A percentile compares a stretch with the other conserved stretches of the same genome.
Evolutionary conservation across 2,888 invertebrate genomes (phyloP).

Genomic region (Quadroppia sp.): DNA sequence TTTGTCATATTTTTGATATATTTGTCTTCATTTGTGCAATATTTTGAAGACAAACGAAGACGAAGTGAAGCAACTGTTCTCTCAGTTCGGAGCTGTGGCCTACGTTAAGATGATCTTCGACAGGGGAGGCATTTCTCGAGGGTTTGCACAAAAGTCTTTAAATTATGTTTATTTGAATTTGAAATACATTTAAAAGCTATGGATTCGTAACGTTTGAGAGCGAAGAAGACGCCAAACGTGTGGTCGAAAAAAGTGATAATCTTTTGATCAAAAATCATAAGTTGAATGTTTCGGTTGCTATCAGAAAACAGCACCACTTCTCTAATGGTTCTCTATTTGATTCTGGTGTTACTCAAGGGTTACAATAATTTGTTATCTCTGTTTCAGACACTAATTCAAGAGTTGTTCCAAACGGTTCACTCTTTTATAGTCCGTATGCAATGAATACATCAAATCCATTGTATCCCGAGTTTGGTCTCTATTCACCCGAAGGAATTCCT

Average conservation of each 20-base stretch:
- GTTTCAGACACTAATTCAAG: not conserved
- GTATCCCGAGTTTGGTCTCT: slow-evolving; percentile 20
- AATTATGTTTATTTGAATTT: not conserved
- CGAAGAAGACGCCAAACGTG: slow-evolving; percentile 74
- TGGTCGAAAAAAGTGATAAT: slow-evolving; percentile 67
- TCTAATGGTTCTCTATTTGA: slow-evolving; percentile 32
- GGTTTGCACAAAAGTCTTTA: slow-evolving; percentile 56
- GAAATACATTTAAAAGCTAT: slow-evolving; percentile 57
- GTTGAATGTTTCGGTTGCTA: slow-evolving; percentile 78
- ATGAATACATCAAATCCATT: slow-evolving; percentile 13
- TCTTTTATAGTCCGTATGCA: slow-evolving; percentile 17
- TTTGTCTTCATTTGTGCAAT: not conserved
- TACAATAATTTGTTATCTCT: no score
- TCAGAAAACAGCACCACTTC: slow-evolving; percentile 65
- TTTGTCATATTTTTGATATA: not conserved
- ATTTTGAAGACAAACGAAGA: slow-evolving; percentile 71
- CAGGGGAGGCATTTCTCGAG: slow-evolving; percentile 89
- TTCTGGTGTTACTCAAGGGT: no score
- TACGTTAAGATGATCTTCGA: slow-evolving; percentile 91
- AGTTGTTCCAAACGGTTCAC: slow-evolving; percentile 2
- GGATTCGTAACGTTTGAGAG: slow-evolving; percentile 79
- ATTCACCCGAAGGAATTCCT: slow-evolving; percentile 25
- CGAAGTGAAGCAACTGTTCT: slow-evolving; percentile 85
- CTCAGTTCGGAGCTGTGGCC: slow-evolving; percentile 69
- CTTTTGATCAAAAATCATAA: slow-evolving; percentile 73